Conservation (phyloP, 2,113 vertebrate species). For the Hippopotamus amphibius region DNA sequence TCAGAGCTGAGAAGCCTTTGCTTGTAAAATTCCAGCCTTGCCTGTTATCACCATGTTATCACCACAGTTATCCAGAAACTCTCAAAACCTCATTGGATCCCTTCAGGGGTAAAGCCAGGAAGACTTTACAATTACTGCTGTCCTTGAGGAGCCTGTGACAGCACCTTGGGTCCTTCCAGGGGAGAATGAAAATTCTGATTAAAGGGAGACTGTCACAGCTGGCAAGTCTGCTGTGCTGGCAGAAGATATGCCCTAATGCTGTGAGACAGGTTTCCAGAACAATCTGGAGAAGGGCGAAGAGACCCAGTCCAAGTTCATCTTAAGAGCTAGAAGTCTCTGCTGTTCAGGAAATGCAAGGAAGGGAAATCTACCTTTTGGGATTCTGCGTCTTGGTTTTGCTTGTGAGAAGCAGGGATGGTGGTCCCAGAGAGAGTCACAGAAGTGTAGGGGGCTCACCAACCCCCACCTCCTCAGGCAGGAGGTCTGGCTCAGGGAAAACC, state of each 20-base stretch:
- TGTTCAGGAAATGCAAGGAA: not conserved
- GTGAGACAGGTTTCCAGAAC: conserved; percentile 27
- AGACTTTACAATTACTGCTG: not conserved
- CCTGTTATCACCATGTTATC: not conserved
- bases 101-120: not conserved
- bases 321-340: not conserved
- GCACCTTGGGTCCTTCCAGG: not conserved
- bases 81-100: not conserved
- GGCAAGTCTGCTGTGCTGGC: not conserved
- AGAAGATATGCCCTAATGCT: not conserved
- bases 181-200: not conserved
- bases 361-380: not conserved
- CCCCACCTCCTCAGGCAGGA: not conserved
- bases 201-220: not conserved
- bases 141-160: not conserved
- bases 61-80: not conserved
- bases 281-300: not conserved
- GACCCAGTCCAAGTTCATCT: not conserved
- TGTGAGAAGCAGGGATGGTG: not conserved
- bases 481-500: not conserved
- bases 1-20: not conserved
- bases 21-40: not conserved
- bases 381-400: not conserved
- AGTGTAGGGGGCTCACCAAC: not conserved
- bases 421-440: not conserved